phyloP scores from a whole-genome alignment of 92 coral and sea anemone genomes.

The Scolanthus callimorphus region DNA sequence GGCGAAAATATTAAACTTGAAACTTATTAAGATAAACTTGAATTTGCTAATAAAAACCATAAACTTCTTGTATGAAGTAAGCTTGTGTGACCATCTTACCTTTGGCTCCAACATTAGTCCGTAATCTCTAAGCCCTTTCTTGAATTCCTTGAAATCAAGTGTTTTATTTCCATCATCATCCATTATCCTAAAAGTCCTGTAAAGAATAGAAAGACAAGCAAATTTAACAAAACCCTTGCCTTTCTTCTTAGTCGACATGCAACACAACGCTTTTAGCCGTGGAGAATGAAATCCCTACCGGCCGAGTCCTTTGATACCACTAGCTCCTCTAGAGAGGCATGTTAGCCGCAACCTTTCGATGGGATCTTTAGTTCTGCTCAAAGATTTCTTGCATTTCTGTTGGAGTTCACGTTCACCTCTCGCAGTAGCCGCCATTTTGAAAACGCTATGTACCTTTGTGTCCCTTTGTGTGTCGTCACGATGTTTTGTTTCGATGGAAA shows the following conservation, averaged over 20 bases:
- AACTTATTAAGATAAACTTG: no score
- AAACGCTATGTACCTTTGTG: conserved; percentile 30
- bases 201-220: conserved; percentile 1
- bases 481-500: conserved; percentile 55
- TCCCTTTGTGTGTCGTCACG: conserved; percentile 52
- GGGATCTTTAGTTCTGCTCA: conserved; percentile 54
- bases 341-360: conserved; percentile 77
- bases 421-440: conserved; percentile 92
- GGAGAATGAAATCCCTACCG: conserved; percentile 41
- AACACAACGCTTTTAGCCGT: no score
- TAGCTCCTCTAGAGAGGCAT: conserved; percentile 91
- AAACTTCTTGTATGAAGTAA: no score
- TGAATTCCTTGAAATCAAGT: conserved; percentile 88
- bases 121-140: conserved; percentile 88
- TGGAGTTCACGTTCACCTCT: conserved; percentile 84
- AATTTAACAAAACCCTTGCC: no score
- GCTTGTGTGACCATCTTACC: conserved; percentile 53
- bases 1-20: no score
- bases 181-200: conserved; percentile 92
- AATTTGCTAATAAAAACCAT: no score
- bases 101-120: conserved; percentile 92
- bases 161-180: conserved; percentile 87
- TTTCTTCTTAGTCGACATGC: no score
- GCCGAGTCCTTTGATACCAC: conserved; percentile 97
- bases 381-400: conserved; percentile 74